phyloP scores from a whole-genome alignment of 2,797 vertebrate species.

The Peromyscus eremicus region DNA sequence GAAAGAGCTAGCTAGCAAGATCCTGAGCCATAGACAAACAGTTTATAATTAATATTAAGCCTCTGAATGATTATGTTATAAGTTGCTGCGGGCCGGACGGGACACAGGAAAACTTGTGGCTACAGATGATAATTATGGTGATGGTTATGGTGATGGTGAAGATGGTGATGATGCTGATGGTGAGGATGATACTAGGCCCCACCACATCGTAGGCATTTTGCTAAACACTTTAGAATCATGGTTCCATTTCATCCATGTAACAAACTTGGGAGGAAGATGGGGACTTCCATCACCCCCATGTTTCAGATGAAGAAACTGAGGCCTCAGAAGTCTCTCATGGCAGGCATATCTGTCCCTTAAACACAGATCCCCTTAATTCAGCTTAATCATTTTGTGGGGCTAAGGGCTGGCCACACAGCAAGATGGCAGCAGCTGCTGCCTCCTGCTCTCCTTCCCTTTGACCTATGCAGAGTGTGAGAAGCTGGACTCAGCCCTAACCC shows the following conservation, averaged over 20 bases:
- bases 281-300: not conserved
- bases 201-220: not conserved
- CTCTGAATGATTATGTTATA: too few species aligned
- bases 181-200: not conserved
- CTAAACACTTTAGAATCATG: not conserved
- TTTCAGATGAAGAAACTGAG: conserved; percentile 29
- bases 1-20: too few species aligned
- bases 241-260: not conserved
- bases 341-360: not conserved
- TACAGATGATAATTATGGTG: not conserved
- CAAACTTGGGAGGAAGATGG: not conserved
- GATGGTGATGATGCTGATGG: not conserved
- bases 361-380: not conserved
- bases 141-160: not conserved
- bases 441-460: not conserved
- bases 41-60: too few species aligned
- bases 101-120: too few species aligned
- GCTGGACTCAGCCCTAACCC: not conserved
- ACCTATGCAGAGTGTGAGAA: not conserved
- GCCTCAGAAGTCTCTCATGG: not conserved
- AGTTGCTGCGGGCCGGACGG: too few species aligned
- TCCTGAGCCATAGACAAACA: too few species aligned
- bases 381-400: not conserved
- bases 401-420: not conserved
- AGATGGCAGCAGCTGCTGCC: not conserved